Evolutionary conservation across 92 coral and sea anemone species (phyloP), one percentile per base, ranked within the genome.

Genomic region (Epizoanthus rinbou): DNA sequence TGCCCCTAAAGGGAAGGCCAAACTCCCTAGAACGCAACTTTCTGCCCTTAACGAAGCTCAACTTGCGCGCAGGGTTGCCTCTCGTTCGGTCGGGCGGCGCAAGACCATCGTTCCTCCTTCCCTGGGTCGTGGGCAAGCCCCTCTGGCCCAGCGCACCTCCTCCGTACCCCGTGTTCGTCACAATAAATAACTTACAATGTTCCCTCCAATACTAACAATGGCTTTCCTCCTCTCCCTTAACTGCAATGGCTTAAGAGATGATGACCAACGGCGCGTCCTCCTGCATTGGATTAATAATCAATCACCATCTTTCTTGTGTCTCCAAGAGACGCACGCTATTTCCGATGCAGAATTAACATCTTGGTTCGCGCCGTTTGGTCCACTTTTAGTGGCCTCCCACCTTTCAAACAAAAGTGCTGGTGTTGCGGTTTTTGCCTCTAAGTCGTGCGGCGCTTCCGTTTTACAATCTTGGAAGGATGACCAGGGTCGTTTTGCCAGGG

Each of bases 291-390:
- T 68, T 8, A 25, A 33, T 13, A 50, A 4, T 15, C 0, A 11
- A 0, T 0, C 59, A 0, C 52, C 47, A 17, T 16, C 22, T 11
- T 4, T 83, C 2, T 47, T 72, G 19, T 83, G 80, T 50, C 64
- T 83, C 39, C 84, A 80, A 35, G 84, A 80, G 59, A 10, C 62
- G 1, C 86, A 83, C 11, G 11, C 54, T 21, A 1, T 45, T 17
- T 83, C 79, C 1, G 0, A 16, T 3, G 0, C 16, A 8, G 86
- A 82, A 17, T 15, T 47, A 5, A 15, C 39, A 0, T 25, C 65
- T 6, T 68, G 86, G 86, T 33, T 82, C 15, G 18, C 60, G 4
- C 56, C 62, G 11, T 70, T 3, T 35, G 71, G 85, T 0, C 41
- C 8, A 16, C 21, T 8, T 6, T 23, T n/a, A 13, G 64, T 6